Base-by-base conservation (phyloP, 2,888 invertebrate species). In the Sinodicranocentrus sp. region DNA sequence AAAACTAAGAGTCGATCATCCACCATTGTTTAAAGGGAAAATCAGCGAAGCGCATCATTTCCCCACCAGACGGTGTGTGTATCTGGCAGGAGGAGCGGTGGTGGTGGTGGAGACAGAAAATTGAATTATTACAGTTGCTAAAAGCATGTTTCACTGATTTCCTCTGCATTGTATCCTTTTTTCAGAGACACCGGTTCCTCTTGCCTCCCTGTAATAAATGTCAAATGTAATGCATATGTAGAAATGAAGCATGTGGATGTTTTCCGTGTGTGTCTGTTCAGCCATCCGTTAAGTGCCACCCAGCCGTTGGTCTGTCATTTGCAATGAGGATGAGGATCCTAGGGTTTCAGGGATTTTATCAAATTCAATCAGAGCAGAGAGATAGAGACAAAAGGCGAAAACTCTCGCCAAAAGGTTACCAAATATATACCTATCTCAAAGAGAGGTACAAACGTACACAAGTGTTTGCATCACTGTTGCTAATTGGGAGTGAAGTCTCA, bases 71-170 rank as follows among this genome's bases (percentile, higher is more conserved):
- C 57, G 59, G 71, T 72, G 52, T 52, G 48, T 70, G 52, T 54
- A 17, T 26, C 52, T 33, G 21, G 48, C 57, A 57, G n/a, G 25
- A 59, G 13, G 59, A 25, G 25, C 25, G 59, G 59, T 15, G 25
- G 1, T 19, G 21, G 21, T 17, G 5, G 57, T 8, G 25, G 57
- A 33, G n/a, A 59, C 13, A 59, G 59, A 61, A 63, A 73, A 73
- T 73, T 73, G 73, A 73, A 73, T 73, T 73, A 73, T 73, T 43
- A 73, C 61, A 33, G 63, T 73, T 73, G 73, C 73, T 73, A 63
- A 73, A 73, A 73, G 73, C 73, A 73, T 73, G 73, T 43, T 61
- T 73, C 59, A 73, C 61, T 63, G 73, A 73, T 61, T 63, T 33
- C 59, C 44, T 23, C 61, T 13, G 8, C 13, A 19, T 44, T 44